These are phyloP conservation scores for Pseudomugil tenellus DNA, from an alignment of 2,797 vertebrate genomes.

Conservation along the genomic window DNA sequence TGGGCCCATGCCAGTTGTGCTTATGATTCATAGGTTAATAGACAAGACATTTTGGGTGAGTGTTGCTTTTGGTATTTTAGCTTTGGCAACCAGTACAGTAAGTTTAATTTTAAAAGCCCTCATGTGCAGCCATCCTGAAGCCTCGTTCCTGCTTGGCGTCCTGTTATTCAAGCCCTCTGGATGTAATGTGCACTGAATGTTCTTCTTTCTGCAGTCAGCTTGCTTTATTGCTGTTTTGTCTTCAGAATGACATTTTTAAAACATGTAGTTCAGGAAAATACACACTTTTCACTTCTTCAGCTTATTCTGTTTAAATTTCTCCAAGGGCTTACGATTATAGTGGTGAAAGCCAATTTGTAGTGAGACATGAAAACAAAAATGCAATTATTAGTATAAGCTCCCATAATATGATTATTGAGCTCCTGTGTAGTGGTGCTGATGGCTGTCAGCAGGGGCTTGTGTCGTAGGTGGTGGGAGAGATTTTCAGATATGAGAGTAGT, in stretches of 20 bases:
- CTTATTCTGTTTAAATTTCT: slow-evolving; percentile 7
- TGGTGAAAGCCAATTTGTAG: not conserved
- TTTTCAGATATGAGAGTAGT: slow-evolving; percentile 63
- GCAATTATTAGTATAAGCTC: not conserved
- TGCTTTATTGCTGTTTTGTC: slow-evolving; percentile 43
- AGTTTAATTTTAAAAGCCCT: slow-evolving; percentile 66
- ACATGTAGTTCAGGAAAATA: slow-evolving; percentile 8
- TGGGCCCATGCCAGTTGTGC: slow-evolving; percentile 65
- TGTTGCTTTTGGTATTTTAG: slow-evolving; percentile 72
- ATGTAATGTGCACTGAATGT: slow-evolving; percentile 40
- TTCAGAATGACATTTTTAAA: slow-evolving; percentile 14
- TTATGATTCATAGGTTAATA: slow-evolving; percentile 81
- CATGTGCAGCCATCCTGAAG: slow-evolving; percentile 63
- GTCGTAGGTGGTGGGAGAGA: slow-evolving; percentile 56
- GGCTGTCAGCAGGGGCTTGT: slow-evolving; percentile 51
- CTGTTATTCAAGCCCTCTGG: slow-evolving; percentile 57
- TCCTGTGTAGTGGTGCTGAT: slow-evolving; percentile 29
- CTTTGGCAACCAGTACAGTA: slow-evolving; percentile 60
- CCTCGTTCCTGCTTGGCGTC: slow-evolving; percentile 49
- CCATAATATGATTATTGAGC: slow-evolving; percentile 29
- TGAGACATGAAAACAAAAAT: slow-evolving; percentile 5
- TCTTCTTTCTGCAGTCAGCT: slow-evolving; percentile 45
- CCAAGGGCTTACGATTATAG: not conserved
- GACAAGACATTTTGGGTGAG: slow-evolving; percentile 72
- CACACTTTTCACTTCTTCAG: not conserved